Evolutionary conservation across 2,888 invertebrate genomes (phyloP).

Genomic region (Drosophila fungiperda): DNA sequence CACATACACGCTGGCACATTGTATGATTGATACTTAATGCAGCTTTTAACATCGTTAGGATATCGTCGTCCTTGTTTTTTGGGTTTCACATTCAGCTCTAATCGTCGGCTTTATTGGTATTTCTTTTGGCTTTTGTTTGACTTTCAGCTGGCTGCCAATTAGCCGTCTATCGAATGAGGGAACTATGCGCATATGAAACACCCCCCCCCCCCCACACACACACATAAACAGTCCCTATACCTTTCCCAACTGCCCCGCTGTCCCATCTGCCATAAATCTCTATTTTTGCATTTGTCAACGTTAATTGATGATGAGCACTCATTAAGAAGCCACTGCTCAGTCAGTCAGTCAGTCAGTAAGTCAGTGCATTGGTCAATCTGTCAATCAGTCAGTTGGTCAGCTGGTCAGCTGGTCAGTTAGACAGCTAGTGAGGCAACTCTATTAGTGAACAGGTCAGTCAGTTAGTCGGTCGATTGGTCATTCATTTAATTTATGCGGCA

Average conservation of each 20-base stretch:
- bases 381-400: slow-evolving; percentile 21
- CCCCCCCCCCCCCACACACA: background rate
- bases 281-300: slow-evolving; percentile 75
- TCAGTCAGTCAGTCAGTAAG: slow-evolving; percentile 28
- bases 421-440: slow-evolving; percentile 22
- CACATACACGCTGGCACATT: slow-evolving; percentile 26
- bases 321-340: slow-evolving; percentile 57
- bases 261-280: slow-evolving; percentile 5
- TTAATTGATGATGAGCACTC: slow-evolving; percentile 77
- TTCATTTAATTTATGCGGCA: slow-evolving; percentile 73
- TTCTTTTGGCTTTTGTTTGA: slow-evolving; percentile 75
- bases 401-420: slow-evolving; percentile 13
- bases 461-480: slow-evolving; percentile 28
- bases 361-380: slow-evolving; percentile 25
- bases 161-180: slow-evolving; percentile 57
- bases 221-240: background rate
- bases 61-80: slow-evolving; percentile 54
- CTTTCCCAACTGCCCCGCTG: background rate
- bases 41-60: slow-evolving; percentile 77
- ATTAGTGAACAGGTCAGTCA: slow-evolving; percentile 15
- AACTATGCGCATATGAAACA: slow-evolving; percentile 17
- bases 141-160: slow-evolving; percentile 71
- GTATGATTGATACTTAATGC: slow-evolving; percentile 76
- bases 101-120: slow-evolving; percentile 74
- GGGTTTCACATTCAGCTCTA: slow-evolving; percentile 39